These are phyloP conservation scores for Toxostoma redivivum DNA, from an alignment of 2,113 vertebrate species.

Conservation along the genomic window DNA sequence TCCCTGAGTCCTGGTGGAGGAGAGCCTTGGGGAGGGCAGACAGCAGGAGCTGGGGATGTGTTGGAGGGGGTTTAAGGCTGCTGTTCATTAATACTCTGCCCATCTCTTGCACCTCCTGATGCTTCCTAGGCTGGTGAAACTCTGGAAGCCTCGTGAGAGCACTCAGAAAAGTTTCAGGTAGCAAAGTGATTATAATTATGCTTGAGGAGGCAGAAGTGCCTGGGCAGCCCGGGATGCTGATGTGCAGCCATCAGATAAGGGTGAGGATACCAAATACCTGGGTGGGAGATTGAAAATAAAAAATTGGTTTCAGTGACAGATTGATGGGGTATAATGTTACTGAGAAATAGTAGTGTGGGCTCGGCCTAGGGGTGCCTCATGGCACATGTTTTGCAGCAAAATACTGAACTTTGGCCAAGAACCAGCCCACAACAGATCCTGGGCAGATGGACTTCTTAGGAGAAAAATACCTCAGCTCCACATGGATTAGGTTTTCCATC, in stretches of 20 bases:
- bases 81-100: background rate
- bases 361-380: background rate
- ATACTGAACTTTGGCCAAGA: background rate
- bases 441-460: background rate
- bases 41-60: background rate
- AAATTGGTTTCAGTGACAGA: background rate
- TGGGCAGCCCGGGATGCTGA: background rate
- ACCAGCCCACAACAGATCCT: background rate
- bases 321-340: background rate
- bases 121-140: background rate
- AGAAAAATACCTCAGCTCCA: background rate
- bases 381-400: background rate
- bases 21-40: background rate
- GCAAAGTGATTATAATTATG: rapidly evolving
- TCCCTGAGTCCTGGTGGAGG: background rate
- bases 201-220: background rate
- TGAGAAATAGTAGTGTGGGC: background rate
- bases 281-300: background rate
- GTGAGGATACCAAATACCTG: background rate
- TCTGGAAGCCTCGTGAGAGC: background rate
- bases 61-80: background rate
- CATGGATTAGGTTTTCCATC: background rate
- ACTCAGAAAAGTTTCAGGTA: background rate
- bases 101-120: background rate
- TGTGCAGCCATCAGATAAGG: background rate